phyloP scores from a whole-genome alignment of 1,140 invertebrate genomes.

The Drosophila kurseongensis region DNA sequence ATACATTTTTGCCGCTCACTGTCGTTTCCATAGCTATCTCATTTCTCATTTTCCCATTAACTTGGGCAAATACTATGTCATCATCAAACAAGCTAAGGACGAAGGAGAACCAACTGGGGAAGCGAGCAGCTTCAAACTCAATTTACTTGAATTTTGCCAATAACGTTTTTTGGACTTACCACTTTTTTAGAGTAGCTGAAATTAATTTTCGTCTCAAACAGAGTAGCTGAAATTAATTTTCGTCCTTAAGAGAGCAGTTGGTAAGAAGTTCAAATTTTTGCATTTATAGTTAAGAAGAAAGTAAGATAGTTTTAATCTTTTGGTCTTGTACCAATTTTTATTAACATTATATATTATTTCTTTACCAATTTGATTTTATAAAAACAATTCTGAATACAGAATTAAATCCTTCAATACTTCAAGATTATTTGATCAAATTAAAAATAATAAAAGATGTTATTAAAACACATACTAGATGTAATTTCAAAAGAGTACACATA shows the following conservation, averaged over 20 bases:
- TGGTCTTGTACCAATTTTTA: no score
- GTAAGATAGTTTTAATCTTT: no score
- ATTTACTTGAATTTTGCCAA: constrained; percentile 43
- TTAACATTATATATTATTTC: no score
- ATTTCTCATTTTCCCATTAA: constrained; percentile 66
- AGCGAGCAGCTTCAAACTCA: constrained; percentile 26
- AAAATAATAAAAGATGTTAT: no score
- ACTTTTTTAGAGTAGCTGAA: constrained; percentile 10
- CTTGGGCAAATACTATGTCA: constrained; percentile 64
- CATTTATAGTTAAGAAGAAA: no score
- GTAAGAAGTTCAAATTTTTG: no score
- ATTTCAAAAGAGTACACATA: no score
- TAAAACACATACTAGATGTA: no score
- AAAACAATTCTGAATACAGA: no score
- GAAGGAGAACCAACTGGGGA: constrained; percentile 11
- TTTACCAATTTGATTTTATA: no score
- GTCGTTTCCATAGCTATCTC: constrained; percentile 19
- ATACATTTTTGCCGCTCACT: neutral
- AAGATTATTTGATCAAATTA: no score
- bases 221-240: constrained; percentile 40
- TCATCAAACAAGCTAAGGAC: constrained; percentile 57
- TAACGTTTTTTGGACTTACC: neutral
- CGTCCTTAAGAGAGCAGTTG: constrained; percentile 5
- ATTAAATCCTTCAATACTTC: no score
- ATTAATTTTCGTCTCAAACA: constrained; percentile 46